phyloP scores from a whole-genome alignment of 2,797 vertebrate genomes.

The Loriculus beryllinus region DNA sequence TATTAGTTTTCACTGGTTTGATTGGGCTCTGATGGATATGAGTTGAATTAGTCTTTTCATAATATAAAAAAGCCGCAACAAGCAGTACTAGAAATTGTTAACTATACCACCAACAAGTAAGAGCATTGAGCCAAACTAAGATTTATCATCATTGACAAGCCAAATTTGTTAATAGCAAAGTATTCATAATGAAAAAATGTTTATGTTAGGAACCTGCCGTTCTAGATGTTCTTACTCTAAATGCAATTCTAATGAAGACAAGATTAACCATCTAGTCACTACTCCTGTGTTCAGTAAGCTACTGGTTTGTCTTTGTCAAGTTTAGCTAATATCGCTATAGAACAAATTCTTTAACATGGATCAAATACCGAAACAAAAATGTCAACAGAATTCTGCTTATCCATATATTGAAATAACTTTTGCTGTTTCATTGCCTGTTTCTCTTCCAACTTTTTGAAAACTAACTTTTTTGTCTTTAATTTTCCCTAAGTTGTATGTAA shows the following conservation, averaged over 20 bases:
- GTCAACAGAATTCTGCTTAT: neutral
- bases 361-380: neutral
- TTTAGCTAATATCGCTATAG: neutral
- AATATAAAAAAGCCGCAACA: neutral
- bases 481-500: neutral
- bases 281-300: neutral
- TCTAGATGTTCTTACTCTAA: neutral
- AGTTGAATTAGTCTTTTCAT: neutral
- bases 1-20: neutral
- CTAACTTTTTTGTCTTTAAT: neutral
- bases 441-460: neutral
- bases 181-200: neutral
- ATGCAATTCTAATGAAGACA: neutral
- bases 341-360: neutral
- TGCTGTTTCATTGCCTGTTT: neutral
- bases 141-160: neutral
- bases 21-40: neutral
- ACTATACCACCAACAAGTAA: neutral
- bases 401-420: neutral
- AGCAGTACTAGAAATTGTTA: neutral
- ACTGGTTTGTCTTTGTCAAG: neutral
- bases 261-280: neutral
- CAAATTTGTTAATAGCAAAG: neutral
- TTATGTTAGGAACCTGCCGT: neutral
- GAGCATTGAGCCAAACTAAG: neutral